phyloP scores from a whole-genome alignment of 2,797 vertebrate species.

The Myotis daubentonii region DNA sequence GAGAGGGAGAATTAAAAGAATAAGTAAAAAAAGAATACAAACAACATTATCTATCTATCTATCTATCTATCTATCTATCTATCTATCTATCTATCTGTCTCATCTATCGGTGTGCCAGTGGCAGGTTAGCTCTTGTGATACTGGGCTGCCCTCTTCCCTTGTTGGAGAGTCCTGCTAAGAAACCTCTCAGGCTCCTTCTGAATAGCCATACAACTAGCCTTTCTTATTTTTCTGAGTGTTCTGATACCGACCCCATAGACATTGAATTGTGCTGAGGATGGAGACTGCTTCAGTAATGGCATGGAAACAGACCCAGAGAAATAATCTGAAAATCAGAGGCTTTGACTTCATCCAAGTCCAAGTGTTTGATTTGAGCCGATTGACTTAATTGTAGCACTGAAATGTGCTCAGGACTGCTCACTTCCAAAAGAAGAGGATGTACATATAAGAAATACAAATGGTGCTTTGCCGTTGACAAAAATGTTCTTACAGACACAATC shows the following conservation, averaged over 20 bases:
- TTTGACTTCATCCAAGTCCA: background rate
- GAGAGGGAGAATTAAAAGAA: background rate
- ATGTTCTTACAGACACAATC: background rate
- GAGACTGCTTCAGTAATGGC: background rate
- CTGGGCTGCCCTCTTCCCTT: background rate
- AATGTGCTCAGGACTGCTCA: background rate
- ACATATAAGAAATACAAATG: background rate
- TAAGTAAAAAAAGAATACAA: background rate
- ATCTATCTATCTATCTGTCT: background rate
- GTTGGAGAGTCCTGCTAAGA: background rate
- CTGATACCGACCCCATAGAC: background rate
- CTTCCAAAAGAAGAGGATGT: background rate
- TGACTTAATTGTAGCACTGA: background rate
- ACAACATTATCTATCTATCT: background rate
- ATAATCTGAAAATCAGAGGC: background rate
- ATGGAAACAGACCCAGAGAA: background rate
- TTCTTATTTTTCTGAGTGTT: background rate
- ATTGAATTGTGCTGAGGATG: background rate
- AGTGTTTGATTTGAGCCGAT: background rate
- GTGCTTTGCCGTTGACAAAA: background rate
- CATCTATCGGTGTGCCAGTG: background rate
- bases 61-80: background rate
- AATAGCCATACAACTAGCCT: background rate
- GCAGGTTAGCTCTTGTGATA: background rate
- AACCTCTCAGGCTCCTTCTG: background rate